These are phyloP conservation scores for Drosophila pachea DNA, from an alignment of 1,140 invertebrate genomes.

Conservation along the genomic window DNA sequence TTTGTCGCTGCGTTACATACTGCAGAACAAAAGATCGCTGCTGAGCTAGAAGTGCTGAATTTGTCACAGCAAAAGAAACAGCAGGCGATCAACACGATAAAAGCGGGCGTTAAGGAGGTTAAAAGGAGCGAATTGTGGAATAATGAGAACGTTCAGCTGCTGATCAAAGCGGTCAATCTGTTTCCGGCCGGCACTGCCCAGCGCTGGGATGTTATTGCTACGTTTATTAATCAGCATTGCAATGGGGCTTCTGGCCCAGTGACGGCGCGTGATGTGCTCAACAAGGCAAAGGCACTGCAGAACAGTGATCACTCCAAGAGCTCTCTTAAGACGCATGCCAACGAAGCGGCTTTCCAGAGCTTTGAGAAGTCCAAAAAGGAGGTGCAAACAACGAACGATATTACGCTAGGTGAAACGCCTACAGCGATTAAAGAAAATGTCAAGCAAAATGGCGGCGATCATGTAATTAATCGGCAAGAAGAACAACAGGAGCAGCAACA, in stretches of 20 bases:
- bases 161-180: slow-evolving; percentile 97
- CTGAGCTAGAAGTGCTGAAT: slow-evolving; percentile 83
- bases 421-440: slow-evolving; percentile 60
- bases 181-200: slow-evolving; percentile 97
- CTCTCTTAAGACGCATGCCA: slow-evolving; percentile 90
- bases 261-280: slow-evolving; percentile 93
- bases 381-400: slow-evolving; percentile 73
- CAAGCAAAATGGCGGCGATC: slow-evolving; percentile 61
- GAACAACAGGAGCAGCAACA: slow-evolving; percentile 18
- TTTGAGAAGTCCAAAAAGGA: slow-evolving; percentile 92
- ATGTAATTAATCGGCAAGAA: slow-evolving; percentile 62
- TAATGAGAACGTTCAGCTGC: slow-evolving; percentile 88
- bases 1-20: slow-evolving; percentile 86
- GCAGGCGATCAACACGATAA: slow-evolving; percentile 38
- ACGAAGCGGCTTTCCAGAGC: slow-evolving; percentile 94
- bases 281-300: slow-evolving; percentile 96
- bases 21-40: slow-evolving; percentile 86
- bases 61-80: slow-evolving; percentile 65
- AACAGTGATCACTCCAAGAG: slow-evolving; percentile 92
- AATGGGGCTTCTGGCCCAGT: slow-evolving; percentile 77
- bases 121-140: slow-evolving; percentile 84
- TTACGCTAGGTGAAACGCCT: slow-evolving; percentile 63
- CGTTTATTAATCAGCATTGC: slow-evolving; percentile 96
- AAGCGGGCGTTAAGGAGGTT: slow-evolving; percentile 78
- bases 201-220: slow-evolving; percentile 97